Conservation (phyloP, 1,140 invertebrate genomes). For the Sitobion miscanthi region DNA sequence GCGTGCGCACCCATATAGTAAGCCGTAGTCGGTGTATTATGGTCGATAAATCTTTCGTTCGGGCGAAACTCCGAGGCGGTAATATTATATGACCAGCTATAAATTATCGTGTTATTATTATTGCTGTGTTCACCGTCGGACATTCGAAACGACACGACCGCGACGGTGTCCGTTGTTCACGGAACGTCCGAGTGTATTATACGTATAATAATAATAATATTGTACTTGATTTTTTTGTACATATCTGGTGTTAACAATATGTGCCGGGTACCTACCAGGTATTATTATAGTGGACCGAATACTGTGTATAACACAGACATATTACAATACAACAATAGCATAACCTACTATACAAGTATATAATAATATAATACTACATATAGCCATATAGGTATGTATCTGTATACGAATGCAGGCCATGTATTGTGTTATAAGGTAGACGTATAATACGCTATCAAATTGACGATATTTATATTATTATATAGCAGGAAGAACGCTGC, state of each 20-base stretch:
- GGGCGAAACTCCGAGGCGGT: background rate
- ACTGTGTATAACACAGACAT: background rate
- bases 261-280: background rate
- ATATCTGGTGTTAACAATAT: background rate
- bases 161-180: background rate
- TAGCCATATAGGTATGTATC: background rate
- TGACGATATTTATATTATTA: background rate
- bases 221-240: too few species aligned
- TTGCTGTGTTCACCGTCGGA: background rate
- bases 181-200: background rate
- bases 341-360: background rate
- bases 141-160: background rate
- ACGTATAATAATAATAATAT: background rate
- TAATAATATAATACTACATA: background rate
- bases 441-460: background rate
- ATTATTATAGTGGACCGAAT: background rate
- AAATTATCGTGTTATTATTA: slow-evolving; percentile 9
- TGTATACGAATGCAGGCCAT: background rate
- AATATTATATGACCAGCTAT: slow-evolving; percentile 1
- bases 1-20: background rate
- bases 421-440: background rate
- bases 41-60: slow-evolving; percentile 37
- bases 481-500: background rate
- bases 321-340: background rate
- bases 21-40: background rate